These are phyloP conservation scores for Tiliqua scincoides DNA, from an alignment of 2,113 vertebrate genomes.

Conservation along the genomic window DNA sequence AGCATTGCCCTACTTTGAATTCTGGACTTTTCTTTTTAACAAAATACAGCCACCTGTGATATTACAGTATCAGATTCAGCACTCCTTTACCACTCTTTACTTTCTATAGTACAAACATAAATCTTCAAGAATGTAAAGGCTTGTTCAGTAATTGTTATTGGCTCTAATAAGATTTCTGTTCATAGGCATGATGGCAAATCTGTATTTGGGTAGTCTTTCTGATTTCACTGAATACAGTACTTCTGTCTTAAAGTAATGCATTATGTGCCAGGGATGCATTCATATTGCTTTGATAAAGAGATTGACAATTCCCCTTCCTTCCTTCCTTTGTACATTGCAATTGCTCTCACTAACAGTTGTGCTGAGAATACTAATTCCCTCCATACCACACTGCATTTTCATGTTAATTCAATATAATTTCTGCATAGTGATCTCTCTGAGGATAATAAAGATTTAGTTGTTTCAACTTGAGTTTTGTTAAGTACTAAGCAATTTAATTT, in stretches of 20 bases:
- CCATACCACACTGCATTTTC: not conserved
- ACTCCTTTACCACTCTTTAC: not conserved
- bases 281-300: not conserved
- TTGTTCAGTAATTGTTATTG: not conserved
- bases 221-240: not conserved
- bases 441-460: conserved; percentile 11
- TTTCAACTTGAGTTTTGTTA: conserved; percentile 7
- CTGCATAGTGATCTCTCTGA: conserved; percentile 22
- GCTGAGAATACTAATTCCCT: conserved; percentile 10
- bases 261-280: not conserved
- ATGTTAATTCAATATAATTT: not conserved
- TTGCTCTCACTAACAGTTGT: not conserved
- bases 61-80: not conserved
- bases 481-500: conserved; percentile 28
- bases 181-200: not conserved
- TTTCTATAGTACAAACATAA: not conserved
- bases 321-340: not conserved
- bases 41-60: not conserved
- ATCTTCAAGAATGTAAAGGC: not conserved
- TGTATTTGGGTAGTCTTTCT: not conserved
- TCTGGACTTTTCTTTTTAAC: not conserved
- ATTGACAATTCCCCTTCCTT: not conserved
- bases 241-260: not conserved
- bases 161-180: not conserved
- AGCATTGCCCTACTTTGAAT: not conserved